Evolutionary conservation across 2,113 vertebrate species (phyloP), one percentile per base, ranked within the genome.

Genomic region (Sebastes schlegelii): DNA sequence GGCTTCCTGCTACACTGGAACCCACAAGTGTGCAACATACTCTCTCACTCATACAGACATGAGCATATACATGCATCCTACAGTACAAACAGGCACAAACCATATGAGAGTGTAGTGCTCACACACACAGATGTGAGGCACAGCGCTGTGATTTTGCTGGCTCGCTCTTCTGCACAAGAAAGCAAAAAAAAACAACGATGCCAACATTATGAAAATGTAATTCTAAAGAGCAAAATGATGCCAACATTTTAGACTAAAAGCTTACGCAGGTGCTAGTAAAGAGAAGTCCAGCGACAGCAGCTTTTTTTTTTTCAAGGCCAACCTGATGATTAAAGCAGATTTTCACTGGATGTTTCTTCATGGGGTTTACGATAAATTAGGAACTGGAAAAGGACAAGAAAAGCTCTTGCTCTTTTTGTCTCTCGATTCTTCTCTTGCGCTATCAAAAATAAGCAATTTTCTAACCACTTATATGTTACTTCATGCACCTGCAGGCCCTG

Each of bases 1-100:
- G 89, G 91, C 57, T 93, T 95, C 92, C 86, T 76, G 82, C 67
- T 57, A 52, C 60, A 84, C 83, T 77, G 61, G 80, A 88, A 86
- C 40, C 62, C 21, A 83, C 60, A 83, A 54, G 82, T 45, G 46
- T 34, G 63, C 80, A 69, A 73, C 67, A 70, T 48, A 63, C 19
- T 52, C 14, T 71, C 68, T 51, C 48, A 51, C 75, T 71, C 12
- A 61, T 3, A 49, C 52, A 26, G 46, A 63, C 62, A 10, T 11
- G 42, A 21, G 68, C 69, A 40, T 8, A 61, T 68, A 40, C 16
- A 71, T 13, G 42, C 45, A 48, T 12, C 45, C 34, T 64, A 19
- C 45, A 26, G 64, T 64, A 19, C 45, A 26, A 69, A 74, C 68
- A 19, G 54, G 3, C 21, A 52, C 19, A 69, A 17, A 73, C 68